phyloP scores from a whole-genome alignment of 1,140 invertebrate genomes.

The Aleiodes sp. region DNA sequence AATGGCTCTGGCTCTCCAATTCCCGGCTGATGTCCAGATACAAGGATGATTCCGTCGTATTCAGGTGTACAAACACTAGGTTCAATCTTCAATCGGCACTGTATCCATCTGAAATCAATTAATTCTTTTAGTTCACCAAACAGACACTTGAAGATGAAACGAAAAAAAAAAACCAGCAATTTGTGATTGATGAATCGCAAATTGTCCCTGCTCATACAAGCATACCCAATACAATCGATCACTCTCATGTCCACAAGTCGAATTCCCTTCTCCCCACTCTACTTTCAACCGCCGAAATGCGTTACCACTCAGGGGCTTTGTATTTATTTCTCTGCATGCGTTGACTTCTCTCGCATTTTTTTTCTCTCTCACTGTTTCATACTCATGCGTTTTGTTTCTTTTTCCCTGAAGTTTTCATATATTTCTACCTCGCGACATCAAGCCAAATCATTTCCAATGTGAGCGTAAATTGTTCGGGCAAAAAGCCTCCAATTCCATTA shows the following conservation, averaged over 20 bases:
- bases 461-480: neutral
- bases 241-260: neutral
- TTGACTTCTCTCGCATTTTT: too few species aligned
- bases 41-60: slow-evolving; percentile 61
- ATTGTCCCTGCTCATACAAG: neutral
- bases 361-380: too few species aligned
- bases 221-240: neutral
- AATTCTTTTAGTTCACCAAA: neutral
- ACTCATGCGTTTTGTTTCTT: neutral
- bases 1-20: slow-evolving; percentile 60
- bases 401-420: neutral
- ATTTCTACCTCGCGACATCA: neutral
- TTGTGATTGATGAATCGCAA: neutral
- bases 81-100: slow-evolving; percentile 57
- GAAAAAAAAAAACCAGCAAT: neutral
- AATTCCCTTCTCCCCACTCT: neutral
- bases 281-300: too few species aligned
- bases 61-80: slow-evolving; percentile 52
- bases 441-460: neutral
- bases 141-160: neutral
- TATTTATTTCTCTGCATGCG: too few species aligned
- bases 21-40: slow-evolving; percentile 55
- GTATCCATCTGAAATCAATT: slow-evolving; percentile 57
- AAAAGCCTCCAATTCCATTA: neutral
- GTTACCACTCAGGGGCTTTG: too few species aligned